phyloP scores from a whole-genome alignment of 2,888 invertebrate species.

The Cancer borealis region DNA sequence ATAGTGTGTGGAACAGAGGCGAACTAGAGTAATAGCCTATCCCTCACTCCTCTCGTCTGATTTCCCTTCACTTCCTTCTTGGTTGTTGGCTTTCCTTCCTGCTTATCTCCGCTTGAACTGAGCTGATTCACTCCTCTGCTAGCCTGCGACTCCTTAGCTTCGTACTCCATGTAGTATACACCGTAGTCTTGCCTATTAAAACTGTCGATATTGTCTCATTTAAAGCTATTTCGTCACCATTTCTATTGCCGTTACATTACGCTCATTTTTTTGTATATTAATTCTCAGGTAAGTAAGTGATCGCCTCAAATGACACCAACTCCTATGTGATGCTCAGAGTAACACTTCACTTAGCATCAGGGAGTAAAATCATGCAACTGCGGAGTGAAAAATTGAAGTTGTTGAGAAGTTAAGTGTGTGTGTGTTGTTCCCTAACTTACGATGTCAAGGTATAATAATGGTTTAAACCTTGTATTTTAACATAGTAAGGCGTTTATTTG shows the following conservation, averaged over 20 bases:
- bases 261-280: not conserved
- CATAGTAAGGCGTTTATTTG: too few relatives aligned
- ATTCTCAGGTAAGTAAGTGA: not conserved
- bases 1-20: slow-evolving; percentile 1
- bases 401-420: too few relatives aligned
- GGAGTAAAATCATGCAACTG: too few relatives aligned
- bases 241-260: not conserved
- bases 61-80: slow-evolving; percentile 37
- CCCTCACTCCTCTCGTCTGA: slow-evolving; percentile 29
- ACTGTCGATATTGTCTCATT: not conserved
- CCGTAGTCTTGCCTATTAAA: not conserved
- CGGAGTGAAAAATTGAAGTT: too few relatives aligned
- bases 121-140: not conserved
- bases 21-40: slow-evolving; percentile 23
- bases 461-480: too few relatives aligned
- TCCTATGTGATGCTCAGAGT: not conserved
- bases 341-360: not conserved
- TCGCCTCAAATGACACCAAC: not conserved
- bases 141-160: not conserved
- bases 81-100: slow-evolving; percentile 34
- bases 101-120: not conserved
- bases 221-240: not conserved
- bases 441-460: too few relatives aligned
- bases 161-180: not conserved
- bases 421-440: too few relatives aligned